Base-by-base conservation (phyloP, 2,888 invertebrate species). In the Chelonus formosanus region DNA sequence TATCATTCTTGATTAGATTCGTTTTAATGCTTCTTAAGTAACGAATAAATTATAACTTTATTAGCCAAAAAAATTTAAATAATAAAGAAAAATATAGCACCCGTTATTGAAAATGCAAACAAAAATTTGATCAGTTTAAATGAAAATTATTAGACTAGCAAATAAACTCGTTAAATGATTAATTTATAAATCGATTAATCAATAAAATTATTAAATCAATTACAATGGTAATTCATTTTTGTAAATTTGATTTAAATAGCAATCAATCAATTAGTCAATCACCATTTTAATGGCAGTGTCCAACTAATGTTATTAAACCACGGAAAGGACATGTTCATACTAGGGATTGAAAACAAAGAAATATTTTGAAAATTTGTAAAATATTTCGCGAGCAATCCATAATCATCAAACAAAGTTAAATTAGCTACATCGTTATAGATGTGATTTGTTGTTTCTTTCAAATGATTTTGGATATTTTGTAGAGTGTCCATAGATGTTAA, bases 401-500 rank as follows among this genome's bases (percentile, higher is more conserved):
- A 76, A 70, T 78, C 55, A 63, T 63, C 73, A 67, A 78, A 67
- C 65, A 73, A 73, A 53, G 71, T 74, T 70, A 77, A 69, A 73
- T 80, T 73, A 69, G 70, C 71, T 70, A 78, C 68, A 67, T 79
- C 72, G 70, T 77, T 75, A 76, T 78, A 75, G 75, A 79, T 74
- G 75, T 72, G 74, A 78, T 74, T 75, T 73, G 77, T 77, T 71
- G 76, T 80, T 74, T 80, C 76, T 72, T 77, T 77, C 74, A 80
- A 74, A 74, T 71, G 77, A 66, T 80, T 71, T 64, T 74, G 73
- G 76, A 79, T 75, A 76, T 80, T 79, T 74, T 77, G 77, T 72
- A 81, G 77, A 74, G 77, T 78, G 71, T 83, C 80, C 80, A 78
- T 75, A 77, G 70, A 76, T 72, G 74, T 76, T 78, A 79, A 78